A percentile compares a stretch with the other conserved stretches of the same genome.
Evolutionary conservation across 2,888 invertebrate genomes (phyloP).

Genomic region (Colostygia pectinataria): DNA sequence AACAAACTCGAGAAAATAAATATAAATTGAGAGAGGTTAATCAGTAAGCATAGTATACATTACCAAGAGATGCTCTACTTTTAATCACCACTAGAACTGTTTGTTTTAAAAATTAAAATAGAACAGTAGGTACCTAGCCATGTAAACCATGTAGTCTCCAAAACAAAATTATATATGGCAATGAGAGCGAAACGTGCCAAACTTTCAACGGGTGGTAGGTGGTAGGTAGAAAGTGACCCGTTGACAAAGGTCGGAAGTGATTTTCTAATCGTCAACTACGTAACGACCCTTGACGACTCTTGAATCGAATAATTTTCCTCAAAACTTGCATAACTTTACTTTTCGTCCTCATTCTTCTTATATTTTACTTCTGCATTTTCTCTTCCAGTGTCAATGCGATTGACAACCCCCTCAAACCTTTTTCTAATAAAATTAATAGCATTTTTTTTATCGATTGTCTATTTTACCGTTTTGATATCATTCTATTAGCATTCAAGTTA

Average conservation of each 20-base stretch:
- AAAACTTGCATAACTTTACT: background rate
- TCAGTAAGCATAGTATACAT: no score
- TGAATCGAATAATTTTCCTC: slow-evolving; percentile 23
- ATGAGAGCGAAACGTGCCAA: slow-evolving; percentile 62
- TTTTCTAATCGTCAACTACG: slow-evolving; percentile 55
- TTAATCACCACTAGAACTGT: background rate
- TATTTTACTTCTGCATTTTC: background rate
- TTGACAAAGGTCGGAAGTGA: slow-evolving; percentile 79
- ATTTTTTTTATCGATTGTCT: background rate
- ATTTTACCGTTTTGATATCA: background rate
- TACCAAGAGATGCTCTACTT: no score
- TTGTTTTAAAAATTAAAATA: slow-evolving; percentile 8
- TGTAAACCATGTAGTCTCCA: no score
- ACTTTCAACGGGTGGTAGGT: slow-evolving; percentile 54
- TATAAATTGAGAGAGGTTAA: no score
- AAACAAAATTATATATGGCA: slow-evolving; percentile 30
- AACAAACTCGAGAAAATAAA: no score
- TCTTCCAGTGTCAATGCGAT: background rate
- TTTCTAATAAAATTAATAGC: background rate
- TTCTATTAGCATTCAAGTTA: background rate
- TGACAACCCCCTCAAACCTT: background rate
- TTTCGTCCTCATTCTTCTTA: no score
- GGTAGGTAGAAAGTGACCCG: slow-evolving; percentile 73
- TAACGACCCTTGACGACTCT: slow-evolving; percentile 68
- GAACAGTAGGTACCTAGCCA: slow-evolving; percentile 1